Evolutionary conservation across 2,888 invertebrate species (phyloP).

Genomic region (Sialis lutaria): DNA sequence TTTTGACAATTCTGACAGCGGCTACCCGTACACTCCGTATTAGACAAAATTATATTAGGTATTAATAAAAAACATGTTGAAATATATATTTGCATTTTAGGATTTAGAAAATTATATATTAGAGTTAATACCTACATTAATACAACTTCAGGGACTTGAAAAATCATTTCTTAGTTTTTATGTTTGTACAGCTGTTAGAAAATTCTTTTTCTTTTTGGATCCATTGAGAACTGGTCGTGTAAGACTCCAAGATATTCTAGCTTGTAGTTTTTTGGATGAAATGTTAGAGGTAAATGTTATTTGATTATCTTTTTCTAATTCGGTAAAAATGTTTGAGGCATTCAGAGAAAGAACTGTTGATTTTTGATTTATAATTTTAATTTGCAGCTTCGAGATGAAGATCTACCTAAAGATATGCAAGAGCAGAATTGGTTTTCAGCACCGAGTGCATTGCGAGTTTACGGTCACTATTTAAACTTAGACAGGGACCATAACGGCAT

Average conservation of each 20-base stretch:
- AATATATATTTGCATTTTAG: conserved; percentile 27
- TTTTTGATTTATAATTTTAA: not conserved
- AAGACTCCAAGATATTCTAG: conserved; percentile 78
- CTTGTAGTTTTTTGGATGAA: conserved; percentile 84
- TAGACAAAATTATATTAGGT: not conserved
- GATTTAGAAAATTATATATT: conserved; percentile 90
- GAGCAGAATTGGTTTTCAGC: conserved; percentile 88
- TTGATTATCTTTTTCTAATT: not conserved
- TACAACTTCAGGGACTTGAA: conserved; percentile 78
- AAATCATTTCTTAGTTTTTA: conserved; percentile 92
- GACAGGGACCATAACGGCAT: conserved; percentile 93
- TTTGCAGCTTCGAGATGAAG: conserved; percentile 58
- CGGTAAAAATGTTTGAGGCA: not conserved
- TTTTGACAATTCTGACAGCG: too few species aligned
- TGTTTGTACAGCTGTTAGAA: conserved; percentile 87
- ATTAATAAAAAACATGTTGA: not conserved
- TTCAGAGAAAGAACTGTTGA: not conserved
- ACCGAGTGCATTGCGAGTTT: conserved; percentile 73
- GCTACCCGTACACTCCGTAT: too few species aligned
- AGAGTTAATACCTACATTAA: conserved; percentile 81
- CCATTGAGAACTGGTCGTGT: conserved; percentile 75
- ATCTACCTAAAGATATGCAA: conserved; percentile 63
- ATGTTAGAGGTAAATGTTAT: conserved; percentile 49
- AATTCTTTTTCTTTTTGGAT: conserved; percentile 92
- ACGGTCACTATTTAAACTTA: conserved; percentile 84